These are phyloP conservation scores for Rhyacophila evoluta DNA, from an alignment of 2,888 invertebrate genomes.

Conservation along the genomic window DNA sequence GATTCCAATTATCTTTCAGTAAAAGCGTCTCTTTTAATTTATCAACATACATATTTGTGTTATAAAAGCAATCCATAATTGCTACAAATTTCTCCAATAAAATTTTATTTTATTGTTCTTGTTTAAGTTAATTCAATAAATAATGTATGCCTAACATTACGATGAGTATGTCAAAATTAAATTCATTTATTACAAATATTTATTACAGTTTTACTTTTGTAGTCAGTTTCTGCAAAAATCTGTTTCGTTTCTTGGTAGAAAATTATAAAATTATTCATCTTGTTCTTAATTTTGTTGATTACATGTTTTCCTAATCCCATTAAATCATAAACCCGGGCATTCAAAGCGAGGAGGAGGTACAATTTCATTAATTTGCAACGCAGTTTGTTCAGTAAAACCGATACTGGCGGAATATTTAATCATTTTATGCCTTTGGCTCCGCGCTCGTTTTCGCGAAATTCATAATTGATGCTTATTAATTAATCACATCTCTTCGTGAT, in stretches of 20 bases:
- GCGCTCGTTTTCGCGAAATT: slow-evolving; percentile 51
- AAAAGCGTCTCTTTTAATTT: too few species aligned
- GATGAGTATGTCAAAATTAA: too few species aligned
- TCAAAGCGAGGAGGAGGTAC: slow-evolving; percentile 27
- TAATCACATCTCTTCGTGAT: slow-evolving; percentile 46
- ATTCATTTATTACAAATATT: too few species aligned
- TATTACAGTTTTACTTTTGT: too few species aligned
- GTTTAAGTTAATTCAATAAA: too few species aligned
- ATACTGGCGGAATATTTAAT: slow-evolving; percentile 48
- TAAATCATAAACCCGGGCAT: slow-evolving; percentile 14
- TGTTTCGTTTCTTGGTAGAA: background rate
- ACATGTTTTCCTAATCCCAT: slow-evolving; percentile 36
- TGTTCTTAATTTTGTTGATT: slow-evolving; percentile 13
- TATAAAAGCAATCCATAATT: too few species aligned
- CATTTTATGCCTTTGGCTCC: slow-evolving; percentile 38
- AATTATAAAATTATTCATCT: background rate
- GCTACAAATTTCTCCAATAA: too few species aligned
- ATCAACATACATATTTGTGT: too few species aligned
- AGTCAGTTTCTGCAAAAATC: too few species aligned
- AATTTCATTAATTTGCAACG: slow-evolving; percentile 40
- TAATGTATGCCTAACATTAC: too few species aligned
- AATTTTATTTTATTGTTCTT: too few species aligned
- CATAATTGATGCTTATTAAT: slow-evolving; percentile 54
- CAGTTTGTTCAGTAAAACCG: slow-evolving; percentile 39
- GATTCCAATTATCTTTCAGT: too few species aligned